Conservation (phyloP, 2,113 vertebrate species). For the Glareola pratincola region DNA sequence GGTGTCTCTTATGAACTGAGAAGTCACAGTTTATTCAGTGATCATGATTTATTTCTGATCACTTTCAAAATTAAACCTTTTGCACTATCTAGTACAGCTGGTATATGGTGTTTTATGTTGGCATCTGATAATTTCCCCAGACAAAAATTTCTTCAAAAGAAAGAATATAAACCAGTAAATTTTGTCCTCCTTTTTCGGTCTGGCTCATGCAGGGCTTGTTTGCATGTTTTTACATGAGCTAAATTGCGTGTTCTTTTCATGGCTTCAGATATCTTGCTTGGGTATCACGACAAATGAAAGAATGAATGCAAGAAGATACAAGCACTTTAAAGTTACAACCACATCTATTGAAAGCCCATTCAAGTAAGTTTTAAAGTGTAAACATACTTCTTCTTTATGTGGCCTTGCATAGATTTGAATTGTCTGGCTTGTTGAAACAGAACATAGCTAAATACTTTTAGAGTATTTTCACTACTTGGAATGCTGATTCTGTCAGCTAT, state of each 20-base stretch:
- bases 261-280: constrained; percentile 89
- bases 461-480: not conserved
- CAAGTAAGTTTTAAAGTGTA: constrained; percentile 81
- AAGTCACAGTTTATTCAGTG: not conserved
- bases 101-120: not conserved
- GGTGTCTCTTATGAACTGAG: not conserved
- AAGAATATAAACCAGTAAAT: not conserved
- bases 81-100: not conserved
- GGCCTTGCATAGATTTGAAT: not conserved
- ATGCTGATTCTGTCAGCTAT: not conserved
- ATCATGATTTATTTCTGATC: not conserved
- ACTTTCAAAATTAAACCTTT: not conserved
- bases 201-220: not conserved
- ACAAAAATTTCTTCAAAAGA: not conserved
- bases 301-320: constrained; percentile 98
- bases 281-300: constrained; percentile 99
- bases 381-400: not conserved
- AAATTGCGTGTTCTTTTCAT: not conserved
- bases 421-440: not conserved
- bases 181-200: not conserved
- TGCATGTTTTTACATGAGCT: not conserved
- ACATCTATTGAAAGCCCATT: constrained; percentile 99
- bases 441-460: not conserved
- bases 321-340: constrained; percentile 99
- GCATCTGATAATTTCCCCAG: not conserved